These are phyloP conservation scores for Agrypnia vestita DNA, from an alignment of 1,140 invertebrate genomes.

Conservation along the genomic window DNA sequence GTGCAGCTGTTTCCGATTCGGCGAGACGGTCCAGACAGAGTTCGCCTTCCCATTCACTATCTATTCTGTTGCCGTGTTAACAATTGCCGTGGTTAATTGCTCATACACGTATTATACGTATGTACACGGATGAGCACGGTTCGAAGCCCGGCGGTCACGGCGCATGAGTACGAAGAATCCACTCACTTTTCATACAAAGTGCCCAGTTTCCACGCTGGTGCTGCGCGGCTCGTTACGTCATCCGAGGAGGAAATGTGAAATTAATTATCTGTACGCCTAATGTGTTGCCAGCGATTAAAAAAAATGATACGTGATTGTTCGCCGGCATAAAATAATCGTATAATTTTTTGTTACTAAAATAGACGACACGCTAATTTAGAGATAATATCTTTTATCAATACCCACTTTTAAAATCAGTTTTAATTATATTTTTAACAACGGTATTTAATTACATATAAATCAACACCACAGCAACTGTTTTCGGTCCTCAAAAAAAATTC, in stretches of 20 bases:
- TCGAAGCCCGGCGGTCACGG: slow-evolving; percentile 43
- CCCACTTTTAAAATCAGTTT: too few relatives aligned
- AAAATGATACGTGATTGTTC: slow-evolving; percentile 30
- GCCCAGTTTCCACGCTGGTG: slow-evolving; percentile 35
- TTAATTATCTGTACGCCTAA: slow-evolving; percentile 33
- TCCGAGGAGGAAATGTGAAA: slow-evolving; percentile 28
- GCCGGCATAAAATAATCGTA: background rate
- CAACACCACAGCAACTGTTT: too few relatives aligned
- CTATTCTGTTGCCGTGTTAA: slow-evolving; percentile 17
- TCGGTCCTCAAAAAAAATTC: background rate
- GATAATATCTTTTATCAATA: too few relatives aligned
- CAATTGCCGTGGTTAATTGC: slow-evolving; percentile 35
- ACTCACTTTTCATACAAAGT: slow-evolving; percentile 60
- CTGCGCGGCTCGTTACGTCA: slow-evolving; percentile 14
- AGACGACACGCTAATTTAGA: too few relatives aligned
- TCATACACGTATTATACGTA: background rate
- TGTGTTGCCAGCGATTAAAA: slow-evolving; percentile 13
- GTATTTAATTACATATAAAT: too few relatives aligned
- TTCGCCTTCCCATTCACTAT: slow-evolving; percentile 30
- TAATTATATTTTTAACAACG: too few relatives aligned
- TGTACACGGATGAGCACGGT: slow-evolving; percentile 29
- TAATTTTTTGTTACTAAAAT: too few relatives aligned
- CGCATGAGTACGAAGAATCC: slow-evolving; percentile 49
- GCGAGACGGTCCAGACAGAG: background rate
- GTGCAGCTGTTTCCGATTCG: background rate